Evolutionary conservation across 1,140 invertebrate species (phyloP).

Genomic region (Magallana ariakensis): DNA sequence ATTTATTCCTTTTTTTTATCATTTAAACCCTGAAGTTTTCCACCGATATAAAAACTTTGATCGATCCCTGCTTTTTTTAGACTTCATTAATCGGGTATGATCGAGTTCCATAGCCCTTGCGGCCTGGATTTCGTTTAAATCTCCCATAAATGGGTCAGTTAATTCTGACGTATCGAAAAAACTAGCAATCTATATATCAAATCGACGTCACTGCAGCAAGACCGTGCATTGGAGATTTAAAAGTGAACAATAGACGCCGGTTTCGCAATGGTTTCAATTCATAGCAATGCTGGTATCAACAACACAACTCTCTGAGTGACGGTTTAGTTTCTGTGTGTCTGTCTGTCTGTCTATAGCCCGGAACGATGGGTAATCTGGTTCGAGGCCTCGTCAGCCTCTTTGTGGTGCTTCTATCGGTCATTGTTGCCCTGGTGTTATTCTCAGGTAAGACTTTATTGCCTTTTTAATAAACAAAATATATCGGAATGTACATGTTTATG

Average conservation of each 20-base stretch:
- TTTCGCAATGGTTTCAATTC: conserved; percentile 11
- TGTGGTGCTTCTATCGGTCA: neutral
- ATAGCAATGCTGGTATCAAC: conserved; percentile 11
- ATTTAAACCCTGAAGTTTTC: too few species aligned
- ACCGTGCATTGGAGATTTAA: neutral
- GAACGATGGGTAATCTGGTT: neutral
- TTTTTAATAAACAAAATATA: too few species aligned
- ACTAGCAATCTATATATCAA: neutral
- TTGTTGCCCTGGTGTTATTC: neutral
- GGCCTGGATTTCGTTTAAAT: too few species aligned
- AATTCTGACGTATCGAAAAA: too few species aligned
- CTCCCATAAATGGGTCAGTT: too few species aligned
- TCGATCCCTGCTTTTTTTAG: too few species aligned
- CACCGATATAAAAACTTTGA: too few species aligned
- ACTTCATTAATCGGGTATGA: too few species aligned
- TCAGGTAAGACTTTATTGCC: neutral
- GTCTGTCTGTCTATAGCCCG: neutral
- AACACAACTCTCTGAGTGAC: neutral
- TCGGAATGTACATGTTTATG: too few species aligned
- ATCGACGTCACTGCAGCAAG: neutral
- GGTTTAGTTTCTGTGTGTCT: neutral
- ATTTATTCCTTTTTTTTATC: too few species aligned
- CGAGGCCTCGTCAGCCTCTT: neutral
- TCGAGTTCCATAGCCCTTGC: too few species aligned
- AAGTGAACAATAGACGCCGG: neutral